Conservation (phyloP, 2,888 invertebrate genomes). For the Galerucella pusilla region DNA sequence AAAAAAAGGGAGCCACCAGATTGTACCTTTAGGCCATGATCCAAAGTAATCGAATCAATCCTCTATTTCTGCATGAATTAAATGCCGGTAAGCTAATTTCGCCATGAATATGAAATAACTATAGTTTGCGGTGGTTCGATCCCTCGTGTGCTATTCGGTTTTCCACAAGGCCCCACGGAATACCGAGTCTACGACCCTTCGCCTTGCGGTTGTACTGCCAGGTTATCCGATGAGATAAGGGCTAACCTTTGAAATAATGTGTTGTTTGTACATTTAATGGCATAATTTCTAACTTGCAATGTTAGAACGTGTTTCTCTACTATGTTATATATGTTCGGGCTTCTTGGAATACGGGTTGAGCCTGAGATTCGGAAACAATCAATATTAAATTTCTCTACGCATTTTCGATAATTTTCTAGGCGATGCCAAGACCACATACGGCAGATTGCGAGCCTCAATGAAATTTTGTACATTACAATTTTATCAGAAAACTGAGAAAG, state of each 20-base stretch:
- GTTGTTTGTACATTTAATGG: conserved; percentile 33
- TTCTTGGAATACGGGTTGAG: too few relatives aligned
- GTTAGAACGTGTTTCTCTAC: conserved; percentile 20
- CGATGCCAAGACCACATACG: too few relatives aligned
- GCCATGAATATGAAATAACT: conserved; percentile 34
- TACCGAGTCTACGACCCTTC: conserved; percentile 20
- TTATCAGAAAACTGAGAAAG: too few relatives aligned
- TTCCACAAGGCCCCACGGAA: conserved; percentile 21
- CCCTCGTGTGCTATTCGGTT: conserved; percentile 34
- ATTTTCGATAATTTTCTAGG: too few relatives aligned
- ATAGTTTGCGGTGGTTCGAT: conserved; percentile 29
- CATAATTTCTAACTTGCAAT: conserved; percentile 28
- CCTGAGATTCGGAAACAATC: too few relatives aligned
- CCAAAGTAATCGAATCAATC: conserved; percentile 14
- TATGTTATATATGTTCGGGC: conserved; percentile 16
- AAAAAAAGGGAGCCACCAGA: too few relatives aligned
- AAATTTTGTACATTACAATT: too few relatives aligned
- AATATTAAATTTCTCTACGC: too few relatives aligned
- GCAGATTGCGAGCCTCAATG: too few relatives aligned
- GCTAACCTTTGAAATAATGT: conserved; percentile 34
- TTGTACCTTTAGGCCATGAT: neutral
- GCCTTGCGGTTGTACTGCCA: conserved; percentile 23
- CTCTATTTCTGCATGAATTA: conserved; percentile 21
- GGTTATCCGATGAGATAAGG: conserved; percentile 35
- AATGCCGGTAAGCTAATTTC: conserved; percentile 22